Base-by-base conservation (phyloP, 2,888 invertebrate genomes). In the Lasioglossum vierecki region DNA sequence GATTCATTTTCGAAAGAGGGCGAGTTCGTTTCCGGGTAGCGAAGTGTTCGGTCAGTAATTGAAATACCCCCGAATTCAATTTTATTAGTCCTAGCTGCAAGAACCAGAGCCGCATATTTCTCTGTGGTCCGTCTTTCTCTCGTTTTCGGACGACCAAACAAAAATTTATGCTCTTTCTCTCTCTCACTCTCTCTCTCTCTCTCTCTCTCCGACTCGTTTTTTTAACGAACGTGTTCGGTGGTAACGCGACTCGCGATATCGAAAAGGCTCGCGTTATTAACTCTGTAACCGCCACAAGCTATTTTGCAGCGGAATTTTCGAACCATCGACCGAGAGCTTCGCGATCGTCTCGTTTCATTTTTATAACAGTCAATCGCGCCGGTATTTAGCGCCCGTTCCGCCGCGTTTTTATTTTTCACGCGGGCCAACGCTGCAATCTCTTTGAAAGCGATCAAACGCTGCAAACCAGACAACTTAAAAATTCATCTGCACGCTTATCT, bases 1-100 rank as follows among this genome's bases (percentile, higher is more conserved):
- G 79, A 63, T 79, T 79, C 80, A 39, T 71, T 79, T 63, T 71
- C 39, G 46, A 71, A 81, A 30, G 39, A 39, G 39, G 18, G 35
- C 46, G 15, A 22, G 30, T 46, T 35, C 49, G 80, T 63, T 81
- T 71, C 63, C 41, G 30, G 57, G 60, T 44, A 11, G 18, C 39
- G n/a, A 68, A 82, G 72, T n/a, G 82, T 41, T 46, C 41, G 6
- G 53, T 53, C 66, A 30, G 66, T 66, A 63, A 81, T 81, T 26
- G 72, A 11, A 35, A 73, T 82, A 66, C 49, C n/a, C 8, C 72
- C 57, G 73, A 66, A 73, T 73, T 66, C 66, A 41, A 79, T 80
- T 60, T 57, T 5, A 41, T 63, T 41, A 18, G 66, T 41, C n/a
- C 22, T 8, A 22, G 9, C 68, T 9, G 9, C 66, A 66, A 66